Conservation (phyloP, 2,113 vertebrate genomes). For the Mixornis gularis region DNA sequence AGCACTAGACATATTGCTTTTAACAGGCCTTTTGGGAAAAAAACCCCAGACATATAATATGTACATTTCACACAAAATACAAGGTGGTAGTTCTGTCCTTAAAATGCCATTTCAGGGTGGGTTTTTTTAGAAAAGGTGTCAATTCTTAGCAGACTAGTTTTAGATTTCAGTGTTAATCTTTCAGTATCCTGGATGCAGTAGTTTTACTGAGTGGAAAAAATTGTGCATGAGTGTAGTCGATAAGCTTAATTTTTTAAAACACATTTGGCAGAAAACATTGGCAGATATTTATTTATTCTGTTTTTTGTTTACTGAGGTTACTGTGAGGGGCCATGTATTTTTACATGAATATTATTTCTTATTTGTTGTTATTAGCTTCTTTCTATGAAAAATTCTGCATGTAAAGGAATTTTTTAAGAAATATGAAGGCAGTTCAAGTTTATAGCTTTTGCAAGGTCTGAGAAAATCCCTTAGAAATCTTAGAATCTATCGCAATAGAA, state of each 20-base stretch:
- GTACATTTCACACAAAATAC: neutral
- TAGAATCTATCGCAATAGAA: neutral
- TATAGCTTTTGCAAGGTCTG: neutral
- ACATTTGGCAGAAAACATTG: neutral
- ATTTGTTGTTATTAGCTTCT: neutral
- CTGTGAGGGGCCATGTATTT: neutral
- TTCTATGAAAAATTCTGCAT: neutral
- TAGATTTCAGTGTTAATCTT: constrained; percentile 47
- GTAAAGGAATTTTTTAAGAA: neutral
- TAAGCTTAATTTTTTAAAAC: neutral
- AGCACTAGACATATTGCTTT: constrained; percentile 44
- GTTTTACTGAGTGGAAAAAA: neutral
- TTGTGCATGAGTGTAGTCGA: neutral
- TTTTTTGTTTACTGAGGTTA: neutral
- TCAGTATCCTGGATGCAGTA: neutral
- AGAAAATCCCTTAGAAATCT: neutral
- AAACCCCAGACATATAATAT: neutral
- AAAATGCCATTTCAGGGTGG: neutral
- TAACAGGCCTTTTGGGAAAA: neutral
- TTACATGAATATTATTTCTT: neutral
- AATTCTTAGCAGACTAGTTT: constrained; percentile 40
- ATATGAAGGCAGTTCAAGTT: neutral
- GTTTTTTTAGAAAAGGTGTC: neutral
- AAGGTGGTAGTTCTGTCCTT: constrained; percentile 5
- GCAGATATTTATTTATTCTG: neutral